Conservation (phyloP, 2,888 invertebrate genomes). For the Pinctada fucata region DNA sequence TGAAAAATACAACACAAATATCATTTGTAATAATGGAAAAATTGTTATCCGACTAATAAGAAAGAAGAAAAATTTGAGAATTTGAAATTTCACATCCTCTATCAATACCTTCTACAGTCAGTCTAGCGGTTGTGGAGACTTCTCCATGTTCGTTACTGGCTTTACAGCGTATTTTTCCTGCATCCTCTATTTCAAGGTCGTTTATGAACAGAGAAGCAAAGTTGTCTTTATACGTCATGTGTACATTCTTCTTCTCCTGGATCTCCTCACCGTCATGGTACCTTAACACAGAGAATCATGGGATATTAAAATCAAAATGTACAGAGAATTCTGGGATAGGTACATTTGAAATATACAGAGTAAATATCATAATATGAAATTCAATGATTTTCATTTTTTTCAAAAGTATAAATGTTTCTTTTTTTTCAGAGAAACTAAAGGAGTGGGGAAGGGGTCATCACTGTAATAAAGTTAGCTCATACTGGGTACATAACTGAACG, state of each 20-base stretch:
- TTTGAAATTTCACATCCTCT: no score
- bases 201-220: slow-evolving; percentile 82
- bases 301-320: not conserved
- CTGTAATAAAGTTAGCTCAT: no score
- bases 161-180: slow-evolving; percentile 72
- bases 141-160: slow-evolving; percentile 73
- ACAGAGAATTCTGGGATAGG: not conserved
- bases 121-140: slow-evolving; percentile 66
- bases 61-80: no score
- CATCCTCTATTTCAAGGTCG: slow-evolving; percentile 71
- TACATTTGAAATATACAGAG: not conserved
- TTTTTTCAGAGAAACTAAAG: no score
- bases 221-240: slow-evolving; percentile 70
- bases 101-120: slow-evolving; percentile 68
- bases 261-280: slow-evolving; percentile 73
- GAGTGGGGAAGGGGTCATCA: no score
- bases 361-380: not conserved
- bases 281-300: slow-evolving; percentile 55
- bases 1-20: slow-evolving; percentile 12
- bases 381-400: no score
- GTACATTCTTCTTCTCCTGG: slow-evolving; percentile 70
- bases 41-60: no score
- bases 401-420: no score
- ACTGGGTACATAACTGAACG: no score
- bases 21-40: no score